Base-by-base conservation (phyloP, 2,113 vertebrate species). In the Holacanthus passer region DNA sequence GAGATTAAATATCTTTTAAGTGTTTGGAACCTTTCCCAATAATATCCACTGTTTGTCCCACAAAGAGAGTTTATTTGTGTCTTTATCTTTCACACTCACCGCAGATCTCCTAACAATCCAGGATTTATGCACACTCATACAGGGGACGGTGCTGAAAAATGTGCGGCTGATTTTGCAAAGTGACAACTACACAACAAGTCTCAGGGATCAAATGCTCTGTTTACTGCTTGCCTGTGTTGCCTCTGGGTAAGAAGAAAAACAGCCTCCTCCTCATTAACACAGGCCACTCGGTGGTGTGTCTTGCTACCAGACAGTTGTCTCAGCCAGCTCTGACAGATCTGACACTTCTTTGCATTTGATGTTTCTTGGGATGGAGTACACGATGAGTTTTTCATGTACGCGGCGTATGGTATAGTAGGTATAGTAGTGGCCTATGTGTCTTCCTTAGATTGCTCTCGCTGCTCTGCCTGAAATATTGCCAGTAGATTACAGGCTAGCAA, bases 401-500 rank as follows among this genome's bases (percentile, higher is more conserved):
- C 50, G 22, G 73, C 13, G 6, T 37, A 81, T 62, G 76, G 78
- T 80, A 82, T 77, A 74, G 76, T 62, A 74, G 81, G 56, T 77
- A 77, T 64, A 58, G 66, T 81, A 69, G 89, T 77, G 79, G 84
- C 71, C 81, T 45, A 27, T 71, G 88, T 79, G 83, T 88, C 83
- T 70, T 77, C 88, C 90, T 89, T 58, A 71, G 73, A 89, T 87
- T 86, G 86, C 86, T 91, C 75, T 64, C 64, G 60, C 29, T 52
- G 75, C 87, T 86, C 77, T 50, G 80, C 81, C 79, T 91, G 87
- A 93, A 91, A 92, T 90, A 88, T 90, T 91, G 91, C 91, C 81
- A 72, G 86, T 72, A 93, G 94, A 95, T 94, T 93, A 92, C 86
- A 89, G 92, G 84, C 84, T 78, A 75, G 89, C 81, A 83, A 88